A percentile compares a stretch with the other conserved stretches of the same genome.
Conservation (phyloP, 2,797 vertebrate species). For the Emydoidea blandingii region DNA sequence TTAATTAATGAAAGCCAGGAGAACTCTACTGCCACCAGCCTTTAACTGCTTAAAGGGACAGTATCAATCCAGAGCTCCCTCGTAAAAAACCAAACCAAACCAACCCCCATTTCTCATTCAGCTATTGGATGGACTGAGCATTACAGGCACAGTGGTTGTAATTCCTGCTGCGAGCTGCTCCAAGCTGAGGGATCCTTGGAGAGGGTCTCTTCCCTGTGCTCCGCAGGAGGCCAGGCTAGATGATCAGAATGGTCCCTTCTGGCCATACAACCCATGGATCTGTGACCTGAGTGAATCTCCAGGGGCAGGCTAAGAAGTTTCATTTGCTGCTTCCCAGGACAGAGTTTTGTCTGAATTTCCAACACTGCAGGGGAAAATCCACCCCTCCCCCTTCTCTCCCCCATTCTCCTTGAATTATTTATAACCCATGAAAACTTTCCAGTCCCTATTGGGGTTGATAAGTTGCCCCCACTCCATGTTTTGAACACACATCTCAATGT, state of each 20-base stretch:
- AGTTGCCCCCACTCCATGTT: background rate
- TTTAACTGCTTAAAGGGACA: slow-evolving; percentile 43
- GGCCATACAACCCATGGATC: background rate
- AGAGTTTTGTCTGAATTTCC: background rate
- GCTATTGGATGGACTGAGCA: background rate
- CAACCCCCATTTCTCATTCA: background rate
- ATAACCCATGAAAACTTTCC: background rate
- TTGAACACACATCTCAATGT: background rate
- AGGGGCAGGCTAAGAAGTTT: background rate
- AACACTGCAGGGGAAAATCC: background rate
- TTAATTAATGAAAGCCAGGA: slow-evolving; percentile 34
- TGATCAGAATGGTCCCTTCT: background rate
- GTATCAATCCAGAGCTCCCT: background rate
- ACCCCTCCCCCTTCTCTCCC: background rate
- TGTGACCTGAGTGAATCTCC: background rate
- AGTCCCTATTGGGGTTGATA: background rate
- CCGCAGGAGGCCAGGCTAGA: background rate
- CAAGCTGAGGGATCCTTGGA: background rate
- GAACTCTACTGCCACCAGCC: background rate
- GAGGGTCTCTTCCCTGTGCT: background rate
- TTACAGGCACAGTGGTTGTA: background rate
- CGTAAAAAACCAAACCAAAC: background rate
- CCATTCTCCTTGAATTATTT: background rate
- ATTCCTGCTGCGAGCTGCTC: background rate
- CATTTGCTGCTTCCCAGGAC: background rate